A percentile compares a stretch with the other conserved stretches of the same genome.
These are phyloP conservation scores for Uropsilus gracilis DNA, from an alignment of 2,113 vertebrate genomes.

Conservation along the genomic window DNA sequence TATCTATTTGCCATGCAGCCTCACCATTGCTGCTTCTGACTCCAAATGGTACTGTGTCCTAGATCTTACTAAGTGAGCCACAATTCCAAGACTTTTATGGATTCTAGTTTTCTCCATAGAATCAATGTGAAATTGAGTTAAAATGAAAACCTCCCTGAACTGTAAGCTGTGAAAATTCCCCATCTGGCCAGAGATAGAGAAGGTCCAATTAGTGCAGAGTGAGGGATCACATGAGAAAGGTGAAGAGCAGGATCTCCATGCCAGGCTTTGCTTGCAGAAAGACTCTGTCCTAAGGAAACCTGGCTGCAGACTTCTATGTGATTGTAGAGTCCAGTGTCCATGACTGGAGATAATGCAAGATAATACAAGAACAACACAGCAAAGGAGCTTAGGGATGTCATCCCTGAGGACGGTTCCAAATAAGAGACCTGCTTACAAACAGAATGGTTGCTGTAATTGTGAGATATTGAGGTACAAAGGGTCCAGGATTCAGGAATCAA, in stretches of 20 bases:
- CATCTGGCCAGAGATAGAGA: not conserved
- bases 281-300: not conserved
- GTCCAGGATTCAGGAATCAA: not conserved
- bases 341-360: accelerated
- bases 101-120: not conserved
- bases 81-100: not conserved
- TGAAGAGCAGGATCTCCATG: accelerated
- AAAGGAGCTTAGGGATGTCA: not conserved
- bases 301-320: accelerated
- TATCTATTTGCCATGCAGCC: not conserved
- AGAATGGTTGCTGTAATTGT: not conserved
- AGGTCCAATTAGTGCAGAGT: accelerated
- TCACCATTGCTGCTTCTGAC: not conserved
- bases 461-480: not conserved
- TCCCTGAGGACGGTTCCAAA: not conserved
- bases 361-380: not conserved
- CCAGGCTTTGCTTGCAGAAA: not conserved
- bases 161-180: not conserved
- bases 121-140: not conserved
- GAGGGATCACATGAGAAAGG: not conserved
- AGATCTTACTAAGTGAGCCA: not conserved
- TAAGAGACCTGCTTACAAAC: accelerated
- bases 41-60: not conserved
- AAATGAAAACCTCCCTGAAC: not conserved
- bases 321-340: too few species aligned